Evolutionary conservation across 2,113 vertebrate species (phyloP).

Genomic region (Chionomys nivalis): DNA sequence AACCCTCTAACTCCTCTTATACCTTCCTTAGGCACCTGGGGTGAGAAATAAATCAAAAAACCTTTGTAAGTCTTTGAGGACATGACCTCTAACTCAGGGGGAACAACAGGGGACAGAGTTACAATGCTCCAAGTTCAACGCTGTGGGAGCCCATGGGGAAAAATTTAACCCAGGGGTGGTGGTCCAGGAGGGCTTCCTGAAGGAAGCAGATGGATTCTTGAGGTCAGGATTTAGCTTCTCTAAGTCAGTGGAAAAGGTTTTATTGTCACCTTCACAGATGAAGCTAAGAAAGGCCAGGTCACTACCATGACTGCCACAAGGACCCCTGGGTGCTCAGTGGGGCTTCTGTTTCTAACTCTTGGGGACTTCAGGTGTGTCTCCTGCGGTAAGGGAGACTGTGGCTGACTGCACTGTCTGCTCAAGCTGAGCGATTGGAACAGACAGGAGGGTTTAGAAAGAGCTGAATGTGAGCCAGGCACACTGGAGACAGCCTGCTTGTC

Average conservation of each 20-base stretch:
- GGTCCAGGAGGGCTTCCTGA: slow-evolving; percentile 36
- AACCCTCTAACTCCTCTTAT: neutral
- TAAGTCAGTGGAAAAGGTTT: neutral
- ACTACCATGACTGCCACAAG: neutral
- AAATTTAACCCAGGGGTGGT: neutral
- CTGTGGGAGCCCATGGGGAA: neutral
- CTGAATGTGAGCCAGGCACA: neutral
- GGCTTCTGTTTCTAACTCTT: neutral
- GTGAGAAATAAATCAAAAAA: slow-evolving; percentile 53
- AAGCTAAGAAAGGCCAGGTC: neutral
- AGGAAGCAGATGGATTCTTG: neutral
- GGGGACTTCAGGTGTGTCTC: neutral
- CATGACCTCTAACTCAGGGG: neutral
- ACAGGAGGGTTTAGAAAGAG: neutral
- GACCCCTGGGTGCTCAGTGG: neutral
- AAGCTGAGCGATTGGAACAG: neutral
- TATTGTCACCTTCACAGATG: neutral
- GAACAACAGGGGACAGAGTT: neutral
- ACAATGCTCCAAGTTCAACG: neutral
- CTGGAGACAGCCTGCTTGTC: neutral
- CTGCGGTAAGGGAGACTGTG: neutral
- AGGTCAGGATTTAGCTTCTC: neutral
- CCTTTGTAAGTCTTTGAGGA: slow-evolving; percentile 16
- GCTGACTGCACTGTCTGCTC: neutral
- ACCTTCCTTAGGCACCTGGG: neutral